Base-by-base conservation (phyloP, 1,140 invertebrate genomes). In the Macrotrachela quadricornifera region DNA sequence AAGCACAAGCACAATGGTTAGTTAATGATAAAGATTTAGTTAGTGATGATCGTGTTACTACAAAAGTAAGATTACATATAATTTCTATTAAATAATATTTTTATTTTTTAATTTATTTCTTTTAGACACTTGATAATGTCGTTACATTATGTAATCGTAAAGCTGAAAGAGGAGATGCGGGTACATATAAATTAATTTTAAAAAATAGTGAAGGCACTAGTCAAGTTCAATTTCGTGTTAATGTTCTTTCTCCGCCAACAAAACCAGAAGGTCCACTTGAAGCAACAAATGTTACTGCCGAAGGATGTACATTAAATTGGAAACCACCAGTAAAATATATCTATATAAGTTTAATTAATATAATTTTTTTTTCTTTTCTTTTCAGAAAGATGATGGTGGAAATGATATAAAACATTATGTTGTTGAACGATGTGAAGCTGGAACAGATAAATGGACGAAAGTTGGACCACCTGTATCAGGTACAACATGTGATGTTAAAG, bases 321-420 rank as follows among this genome's bases (percentile, higher is more conserved):
- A 82, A 80, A 63, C 83, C 90, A 60, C 91, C 92, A 1, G 85
- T 83, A 58, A 82, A 67, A 57, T 30, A 30, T n/a, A n/a, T n/a
- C n/a, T n/a, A n/a, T n/a, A n/a, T n/a, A 30, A 30, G 8, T 30
- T 30, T 30, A 30, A 30, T 30, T 30, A 4, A 30, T 4, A 30
- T 30, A 30, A 4, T 30, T 8, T 4, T 30, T 2, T 4, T 8
- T 30, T 4, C 21, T 59, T 56, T 56, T 48, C 38, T 18, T 39
- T 43, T 17, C 53, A 56, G 10, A 46, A 49, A 50, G 74, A 75
- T 59, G 64, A 72, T 60, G 90, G 88, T 16, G 91, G 92, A 16
- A 81, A 84, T 38, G 82, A 85, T 30, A 78, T 99, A 51, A 90
- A 85, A 6, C 96, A 95, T 64, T 99, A 97, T 64, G 80, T 94